Evolutionary conservation across 30 jellyfish, hydroid and myxozoan genomes (phyloP).

Genomic region (Morbakka virulenta): DNA sequence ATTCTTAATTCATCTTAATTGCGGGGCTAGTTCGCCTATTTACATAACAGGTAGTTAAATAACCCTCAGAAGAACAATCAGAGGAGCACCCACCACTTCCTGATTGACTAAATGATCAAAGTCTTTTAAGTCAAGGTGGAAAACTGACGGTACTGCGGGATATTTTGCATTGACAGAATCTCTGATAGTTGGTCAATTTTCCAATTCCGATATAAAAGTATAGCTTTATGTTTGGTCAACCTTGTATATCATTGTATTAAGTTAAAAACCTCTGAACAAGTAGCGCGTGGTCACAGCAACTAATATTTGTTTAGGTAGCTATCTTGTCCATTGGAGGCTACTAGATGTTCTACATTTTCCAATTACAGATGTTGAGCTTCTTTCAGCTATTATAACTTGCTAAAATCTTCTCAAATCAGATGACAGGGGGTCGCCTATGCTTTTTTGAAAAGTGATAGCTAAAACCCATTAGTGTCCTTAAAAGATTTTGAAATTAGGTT

Average conservation of each 20-base stretch:
- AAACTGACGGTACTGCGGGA: constrained; percentile 32
- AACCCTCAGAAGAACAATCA: too few species aligned
- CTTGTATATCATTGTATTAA: not conserved
- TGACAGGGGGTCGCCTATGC: too few species aligned
- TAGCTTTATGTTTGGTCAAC: not conserved
- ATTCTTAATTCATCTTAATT: too few species aligned
- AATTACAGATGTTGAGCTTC: not conserved
- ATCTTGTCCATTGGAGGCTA: constrained; percentile 1
- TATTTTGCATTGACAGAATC: constrained; percentile 16
- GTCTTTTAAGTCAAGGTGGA: constrained; percentile 21
- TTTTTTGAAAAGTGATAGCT: too few species aligned
- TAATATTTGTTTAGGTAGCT: constrained; percentile 9
- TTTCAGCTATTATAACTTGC: not conserved
- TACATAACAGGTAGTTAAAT: too few species aligned
- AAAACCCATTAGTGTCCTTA: too few species aligned
- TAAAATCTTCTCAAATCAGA: too few species aligned
- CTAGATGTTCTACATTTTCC: constrained; percentile 13
- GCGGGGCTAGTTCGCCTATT: too few species aligned
- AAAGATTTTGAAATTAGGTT: too few species aligned
- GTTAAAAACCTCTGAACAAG: constrained; percentile 1
- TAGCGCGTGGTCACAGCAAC: not conserved
- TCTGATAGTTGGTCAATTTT: constrained; percentile 20
- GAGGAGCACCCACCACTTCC: too few species aligned
- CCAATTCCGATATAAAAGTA: constrained; percentile 2
- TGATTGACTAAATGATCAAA: constrained; percentile 20